Evolutionary conservation across 2,888 invertebrate genomes (phyloP).

Genomic region (Chymomyza amoena): DNA sequence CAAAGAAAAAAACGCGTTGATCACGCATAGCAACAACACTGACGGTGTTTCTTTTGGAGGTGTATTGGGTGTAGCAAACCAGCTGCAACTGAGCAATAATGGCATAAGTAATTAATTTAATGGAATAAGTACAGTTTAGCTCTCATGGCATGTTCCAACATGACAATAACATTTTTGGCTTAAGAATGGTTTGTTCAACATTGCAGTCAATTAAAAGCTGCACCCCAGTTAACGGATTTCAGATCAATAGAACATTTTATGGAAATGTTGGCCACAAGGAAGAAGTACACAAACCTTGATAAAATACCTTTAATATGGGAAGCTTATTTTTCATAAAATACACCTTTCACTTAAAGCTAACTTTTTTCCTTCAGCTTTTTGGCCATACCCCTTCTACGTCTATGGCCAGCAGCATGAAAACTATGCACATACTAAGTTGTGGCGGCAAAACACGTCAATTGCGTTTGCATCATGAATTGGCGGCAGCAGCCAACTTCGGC

Average conservation of each 20-base stretch:
- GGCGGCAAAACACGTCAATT: conserved; percentile 34
- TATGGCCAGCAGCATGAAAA: conserved; percentile 25
- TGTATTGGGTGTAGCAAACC: conserved; percentile 5
- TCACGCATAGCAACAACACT: conserved; percentile 30
- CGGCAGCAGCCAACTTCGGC: conserved; percentile 19
- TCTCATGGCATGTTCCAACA: background rate
- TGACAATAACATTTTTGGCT: background rate
- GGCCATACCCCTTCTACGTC: conserved; percentile 18
- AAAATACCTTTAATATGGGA: too few species aligned
- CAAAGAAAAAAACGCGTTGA: conserved; percentile 9
- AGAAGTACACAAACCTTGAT: too few species aligned
- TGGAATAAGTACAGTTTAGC: background rate
- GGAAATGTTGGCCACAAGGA: too few species aligned
- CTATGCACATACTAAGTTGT: conserved; percentile 19
- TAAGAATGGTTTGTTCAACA: background rate
- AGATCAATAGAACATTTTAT: too few species aligned
- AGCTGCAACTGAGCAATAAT: background rate
- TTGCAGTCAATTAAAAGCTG: too few species aligned
- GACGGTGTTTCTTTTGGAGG: conserved; percentile 13
- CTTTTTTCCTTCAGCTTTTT: too few species aligned
- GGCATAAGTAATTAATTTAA: background rate
- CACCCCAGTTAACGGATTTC: too few species aligned
- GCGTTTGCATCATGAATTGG: conserved; percentile 61
- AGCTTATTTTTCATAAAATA: too few species aligned
- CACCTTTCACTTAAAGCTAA: too few species aligned